Base-by-base conservation (phyloP, 1,140 invertebrate genomes). In the Trichogramma pretiosum region DNA sequence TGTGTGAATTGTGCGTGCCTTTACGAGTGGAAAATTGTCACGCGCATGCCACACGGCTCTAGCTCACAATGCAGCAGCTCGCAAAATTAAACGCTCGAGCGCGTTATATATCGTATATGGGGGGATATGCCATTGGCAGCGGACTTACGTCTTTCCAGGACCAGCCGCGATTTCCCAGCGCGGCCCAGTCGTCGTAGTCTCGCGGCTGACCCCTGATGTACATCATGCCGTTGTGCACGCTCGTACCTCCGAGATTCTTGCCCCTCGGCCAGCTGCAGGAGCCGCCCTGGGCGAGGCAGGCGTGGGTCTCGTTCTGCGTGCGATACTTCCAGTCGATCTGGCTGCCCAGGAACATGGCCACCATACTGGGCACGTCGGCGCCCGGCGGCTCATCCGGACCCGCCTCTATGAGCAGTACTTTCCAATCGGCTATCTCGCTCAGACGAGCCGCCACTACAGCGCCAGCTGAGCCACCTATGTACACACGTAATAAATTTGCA, bases 141-240 rank as follows among this genome's bases (percentile, higher is more conserved):
- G n/a, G n/a, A 35, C 46, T 57, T 36, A 71, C 85, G 5, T 93
- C 88, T 14, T 85, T 77, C 72, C 88, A 97, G 19, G 81, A 78
- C 93, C 93, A 98, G 19, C 89, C 89, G 1, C 73, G 73, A 54
- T 89, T 91, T 1, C 94, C 94, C 44, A 83, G 72, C 0, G 76
- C 77, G 3, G 76, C 81, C 86, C 86, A 89, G 11, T 80, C 69
- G 54, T 89, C 77, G 62, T 85, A 89, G 64, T 89, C 85, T 23
- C 67, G 74, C 1, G 81, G 69, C 61, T 86, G 78, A 0, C 87
- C 87, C 30, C 85, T 73, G 50, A 82, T 80, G 59, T 89, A 89
- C 67, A 86, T 85, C 84, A 89, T 87, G 1, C 82, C 84, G 59
- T 90, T 89, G 48, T 86, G 76, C 0, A 77, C 76, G 7, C 80